phyloP scores from a whole-genome alignment of 1,140 invertebrate genomes.

The Adelges cooleyi region DNA sequence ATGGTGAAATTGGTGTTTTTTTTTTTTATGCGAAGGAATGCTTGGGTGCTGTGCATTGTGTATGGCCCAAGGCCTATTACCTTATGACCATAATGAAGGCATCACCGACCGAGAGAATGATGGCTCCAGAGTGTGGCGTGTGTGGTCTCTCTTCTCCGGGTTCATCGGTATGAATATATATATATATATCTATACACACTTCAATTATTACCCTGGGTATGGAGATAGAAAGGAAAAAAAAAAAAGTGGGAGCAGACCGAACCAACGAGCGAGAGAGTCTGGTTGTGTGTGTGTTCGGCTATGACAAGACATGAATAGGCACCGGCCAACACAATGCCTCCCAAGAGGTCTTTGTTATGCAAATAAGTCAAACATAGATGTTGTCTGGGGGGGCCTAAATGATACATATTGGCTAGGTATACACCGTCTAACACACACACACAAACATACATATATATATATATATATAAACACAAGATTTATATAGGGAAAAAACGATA shows the following conservation, averaged over 20 bases:
- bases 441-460: too few species aligned
- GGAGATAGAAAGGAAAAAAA: neutral
- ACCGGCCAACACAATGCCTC: slow-evolving; percentile 19
- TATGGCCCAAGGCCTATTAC: slow-evolving; percentile 18
- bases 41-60: slow-evolving; percentile 14
- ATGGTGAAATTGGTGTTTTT: slow-evolving; percentile 11
- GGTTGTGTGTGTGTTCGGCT: slow-evolving; percentile 17
- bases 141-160: slow-evolving; percentile 20
- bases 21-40: slow-evolving; percentile 26
- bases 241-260: neutral
- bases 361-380: slow-evolving; percentile 27
- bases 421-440: neutral
- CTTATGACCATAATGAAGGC: slow-evolving; percentile 23
- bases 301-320: slow-evolving; percentile 27
- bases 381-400: slow-evolving; percentile 17
- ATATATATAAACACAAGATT: too few species aligned
- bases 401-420: slow-evolving; percentile 23
- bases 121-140: slow-evolving; percentile 19
- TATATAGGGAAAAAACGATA: neutral
- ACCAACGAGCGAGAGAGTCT: slow-evolving; percentile 12
- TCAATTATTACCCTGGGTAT: slow-evolving; percentile 24
- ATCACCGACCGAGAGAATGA: slow-evolving; percentile 22
- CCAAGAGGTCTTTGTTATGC: slow-evolving; percentile 28
- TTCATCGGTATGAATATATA: slow-evolving; percentile 23
- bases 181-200: too few species aligned